Evolutionary conservation across 2,888 invertebrate genomes (phyloP).

Genomic region (Clitarchus hookeri): DNA sequence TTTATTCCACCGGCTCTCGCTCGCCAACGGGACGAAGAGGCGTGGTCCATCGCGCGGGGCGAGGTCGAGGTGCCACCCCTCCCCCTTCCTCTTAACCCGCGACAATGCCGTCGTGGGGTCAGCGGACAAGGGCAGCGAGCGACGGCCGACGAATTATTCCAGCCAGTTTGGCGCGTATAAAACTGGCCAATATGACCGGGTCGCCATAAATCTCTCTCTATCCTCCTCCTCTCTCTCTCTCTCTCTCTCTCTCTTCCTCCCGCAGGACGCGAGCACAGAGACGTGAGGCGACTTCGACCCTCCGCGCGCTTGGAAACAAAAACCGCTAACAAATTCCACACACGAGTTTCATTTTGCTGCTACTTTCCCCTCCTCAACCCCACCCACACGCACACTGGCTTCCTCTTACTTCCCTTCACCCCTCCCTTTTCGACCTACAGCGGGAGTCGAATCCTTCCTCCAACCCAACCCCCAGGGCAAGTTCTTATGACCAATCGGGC

Average conservation of each 20-base stretch:
- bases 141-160: not conserved
- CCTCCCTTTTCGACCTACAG: no score
- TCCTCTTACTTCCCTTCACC: not conserved
- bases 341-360: conserved; percentile 26
- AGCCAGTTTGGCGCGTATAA: conserved; percentile 21
- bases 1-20: no score
- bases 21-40: no score
- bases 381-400: not conserved
- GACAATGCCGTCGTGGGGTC: not conserved
- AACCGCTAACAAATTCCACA: conserved; percentile 24
- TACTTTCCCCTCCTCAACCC: not conserved
- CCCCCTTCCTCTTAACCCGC: not conserved
- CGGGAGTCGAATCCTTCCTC: not conserved
- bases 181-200: conserved; percentile 23
- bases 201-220: conserved; percentile 11
- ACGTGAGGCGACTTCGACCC: not conserved
- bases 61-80: not conserved
- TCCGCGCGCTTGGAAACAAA: not conserved
- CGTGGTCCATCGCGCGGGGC: no score
- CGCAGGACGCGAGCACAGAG: not conserved
- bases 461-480: not conserved
- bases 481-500: conserved; percentile 14
- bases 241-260: not conserved
- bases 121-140: not conserved
- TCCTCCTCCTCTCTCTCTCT: not conserved